Evolutionary conservation across 1,140 invertebrate species (phyloP).

Genomic region (Cydia strobilella): DNA sequence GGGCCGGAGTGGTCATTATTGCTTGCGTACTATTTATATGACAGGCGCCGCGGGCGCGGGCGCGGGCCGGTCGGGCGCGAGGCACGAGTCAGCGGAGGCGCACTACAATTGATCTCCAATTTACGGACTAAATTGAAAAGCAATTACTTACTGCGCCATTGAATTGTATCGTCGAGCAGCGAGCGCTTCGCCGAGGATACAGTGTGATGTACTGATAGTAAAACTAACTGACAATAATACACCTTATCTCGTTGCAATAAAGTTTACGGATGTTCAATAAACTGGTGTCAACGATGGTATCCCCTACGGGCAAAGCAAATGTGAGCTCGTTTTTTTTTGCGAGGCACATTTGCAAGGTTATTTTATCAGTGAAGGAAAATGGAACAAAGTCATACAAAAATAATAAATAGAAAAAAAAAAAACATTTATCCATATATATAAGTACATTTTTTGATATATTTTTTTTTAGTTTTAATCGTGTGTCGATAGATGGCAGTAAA

Average conservation of each 20-base stretch:
- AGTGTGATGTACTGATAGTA: background rate
- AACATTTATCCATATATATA: no score
- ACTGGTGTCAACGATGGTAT: background rate
- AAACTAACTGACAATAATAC: background rate
- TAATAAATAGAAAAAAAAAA: no score
- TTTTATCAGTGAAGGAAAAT: no score
- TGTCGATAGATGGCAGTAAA: no score
- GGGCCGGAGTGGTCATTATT: background rate
- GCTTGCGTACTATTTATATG: background rate
- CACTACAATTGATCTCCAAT: slow-evolving; percentile 29
- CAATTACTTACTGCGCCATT: slow-evolving; percentile 20
- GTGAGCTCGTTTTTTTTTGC: no score
- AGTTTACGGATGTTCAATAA: background rate
- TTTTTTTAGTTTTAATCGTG: no score
- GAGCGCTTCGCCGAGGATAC: background rate
- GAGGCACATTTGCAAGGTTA: no score
- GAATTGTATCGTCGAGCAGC: background rate
- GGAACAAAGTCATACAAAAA: no score
- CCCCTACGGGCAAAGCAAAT: no score
- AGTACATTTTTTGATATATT: no score
- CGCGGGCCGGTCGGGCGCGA: background rate
- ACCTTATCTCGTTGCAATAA: background rate
- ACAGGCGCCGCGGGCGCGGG: background rate
- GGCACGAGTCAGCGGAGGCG: slow-evolving; percentile 6
- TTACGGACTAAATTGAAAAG: slow-evolving; percentile 30